Evolutionary conservation across 1,140 invertebrate genomes (phyloP).

Genomic region (Samia ricini): DNA sequence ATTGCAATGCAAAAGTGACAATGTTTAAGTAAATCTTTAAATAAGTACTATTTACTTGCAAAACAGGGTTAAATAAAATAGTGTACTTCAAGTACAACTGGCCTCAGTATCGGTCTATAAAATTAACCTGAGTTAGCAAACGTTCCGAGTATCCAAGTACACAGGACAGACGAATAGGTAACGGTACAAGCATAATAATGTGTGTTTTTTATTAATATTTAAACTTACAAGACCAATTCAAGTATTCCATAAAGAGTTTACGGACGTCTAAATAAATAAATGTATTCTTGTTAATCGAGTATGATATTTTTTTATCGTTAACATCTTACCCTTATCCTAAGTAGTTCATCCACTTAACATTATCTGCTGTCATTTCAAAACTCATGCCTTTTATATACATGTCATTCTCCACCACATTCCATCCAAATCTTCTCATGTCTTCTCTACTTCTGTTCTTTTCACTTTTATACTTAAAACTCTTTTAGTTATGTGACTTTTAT

Average conservation of each 20-base stretch:
- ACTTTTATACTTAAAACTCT: too few relatives aligned
- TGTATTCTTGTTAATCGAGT: too few relatives aligned
- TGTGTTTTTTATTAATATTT: conserved; percentile 3
- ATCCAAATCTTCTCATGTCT: too few relatives aligned
- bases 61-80: not conserved
- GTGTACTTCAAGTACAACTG: not conserved
- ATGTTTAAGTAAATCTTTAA: not conserved
- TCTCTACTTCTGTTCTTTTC: too few relatives aligned
- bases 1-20: not conserved
- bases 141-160: not conserved
- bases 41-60: not conserved
- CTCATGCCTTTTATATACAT: too few relatives aligned
- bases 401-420: too few relatives aligned
- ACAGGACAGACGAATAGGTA: not conserved
- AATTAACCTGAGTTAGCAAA: conserved; percentile 5
- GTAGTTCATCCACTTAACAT: too few relatives aligned
- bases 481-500: too few relatives aligned
- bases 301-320: too few relatives aligned
- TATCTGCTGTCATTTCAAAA: too few relatives aligned
- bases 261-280: too few relatives aligned
- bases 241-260: not conserved
- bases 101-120: not conserved
- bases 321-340: too few relatives aligned
- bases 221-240: not conserved
- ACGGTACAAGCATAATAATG: conserved; percentile 2